Conservation (phyloP, 2,113 vertebrate species). For the Castor canadensis region DNA sequence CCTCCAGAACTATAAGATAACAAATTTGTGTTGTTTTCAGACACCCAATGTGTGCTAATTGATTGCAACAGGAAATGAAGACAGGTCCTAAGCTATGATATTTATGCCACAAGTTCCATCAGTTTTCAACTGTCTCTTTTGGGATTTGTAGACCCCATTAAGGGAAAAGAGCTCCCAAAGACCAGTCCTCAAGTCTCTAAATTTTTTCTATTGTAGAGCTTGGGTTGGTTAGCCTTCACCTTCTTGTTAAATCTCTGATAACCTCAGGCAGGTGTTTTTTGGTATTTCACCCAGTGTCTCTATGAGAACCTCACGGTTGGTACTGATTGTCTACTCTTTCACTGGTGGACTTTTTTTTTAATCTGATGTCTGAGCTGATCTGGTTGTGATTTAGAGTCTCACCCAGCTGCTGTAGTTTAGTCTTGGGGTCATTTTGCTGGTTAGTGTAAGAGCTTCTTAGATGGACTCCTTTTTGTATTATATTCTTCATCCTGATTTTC, state of each 20-base stretch:
- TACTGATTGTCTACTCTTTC: neutral
- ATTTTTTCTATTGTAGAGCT: neutral
- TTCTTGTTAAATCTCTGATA: neutral
- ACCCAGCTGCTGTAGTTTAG: no score
- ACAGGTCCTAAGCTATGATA: neutral
- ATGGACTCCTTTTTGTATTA: neutral
- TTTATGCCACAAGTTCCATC: neutral
- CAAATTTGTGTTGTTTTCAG: neutral
- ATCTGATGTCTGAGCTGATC: neutral
- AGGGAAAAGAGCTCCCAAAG: neutral
- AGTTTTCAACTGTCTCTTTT: neutral
- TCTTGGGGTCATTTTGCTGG: neutral
- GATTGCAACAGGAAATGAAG: neutral
- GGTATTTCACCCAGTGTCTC: neutral
- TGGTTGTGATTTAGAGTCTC: neutral
- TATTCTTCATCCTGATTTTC: neutral
- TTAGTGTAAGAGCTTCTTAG: neutral
- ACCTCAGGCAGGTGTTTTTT: neutral
- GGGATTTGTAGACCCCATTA: neutral
- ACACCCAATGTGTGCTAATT: neutral
- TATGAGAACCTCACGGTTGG: neutral
- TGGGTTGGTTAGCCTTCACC: neutral
- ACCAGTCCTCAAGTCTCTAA: neutral
- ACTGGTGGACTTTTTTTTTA: neutral
- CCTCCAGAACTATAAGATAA: neutral